Evolutionary conservation across 2,888 invertebrate species (phyloP), one percentile per base, ranked within the genome.

Genomic region (Euplagia quadripunctaria): DNA sequence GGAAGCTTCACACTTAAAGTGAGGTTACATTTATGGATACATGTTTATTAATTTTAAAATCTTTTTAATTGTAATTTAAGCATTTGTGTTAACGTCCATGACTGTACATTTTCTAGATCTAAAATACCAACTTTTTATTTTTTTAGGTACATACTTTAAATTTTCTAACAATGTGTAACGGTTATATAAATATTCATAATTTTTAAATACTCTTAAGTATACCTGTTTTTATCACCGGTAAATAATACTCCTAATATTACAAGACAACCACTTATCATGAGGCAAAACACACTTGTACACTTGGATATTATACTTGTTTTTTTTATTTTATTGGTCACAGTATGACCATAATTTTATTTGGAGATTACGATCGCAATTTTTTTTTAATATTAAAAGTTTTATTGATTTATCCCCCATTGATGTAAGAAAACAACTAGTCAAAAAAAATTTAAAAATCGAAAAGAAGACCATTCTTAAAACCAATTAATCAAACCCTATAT

Each of bases 1-100:
- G 43, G 68, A 64, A 51, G 64, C 46, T 71, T 58, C 49, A 64
- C 69, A 66, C 63, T 43, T 69, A 64, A 55, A 67, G 20, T 69
- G 31, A 61, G 31, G 8, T 68, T 17, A 51, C 51, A 9, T 66
- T 66, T 66, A 49, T 31, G 16, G 3, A 49, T 16, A 31, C 31
- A 66, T 66, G 20, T 64, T 66, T 66, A 46, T 51, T 51, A 12
- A 43, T 42, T 20, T 65, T 49, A 7, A 49, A 8, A 16, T 49
- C 14, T 1, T 16, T 31, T 9, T 1, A 61, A 14, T 66, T 16
- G 5, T 17, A 41, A 17, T 66, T 31, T 43, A 66, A 51, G 9
- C 1, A 9, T 31, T 51, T 51, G 9, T 51, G 12, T 16, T 51
- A 66, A 31, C 31, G 31, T 49, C 8, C 6, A 49, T 20, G 31